Evolutionary conservation across 2,888 invertebrate genomes (phyloP), one percentile per base, ranked within the genome.

Genomic region (Oscheius sp.): DNA sequence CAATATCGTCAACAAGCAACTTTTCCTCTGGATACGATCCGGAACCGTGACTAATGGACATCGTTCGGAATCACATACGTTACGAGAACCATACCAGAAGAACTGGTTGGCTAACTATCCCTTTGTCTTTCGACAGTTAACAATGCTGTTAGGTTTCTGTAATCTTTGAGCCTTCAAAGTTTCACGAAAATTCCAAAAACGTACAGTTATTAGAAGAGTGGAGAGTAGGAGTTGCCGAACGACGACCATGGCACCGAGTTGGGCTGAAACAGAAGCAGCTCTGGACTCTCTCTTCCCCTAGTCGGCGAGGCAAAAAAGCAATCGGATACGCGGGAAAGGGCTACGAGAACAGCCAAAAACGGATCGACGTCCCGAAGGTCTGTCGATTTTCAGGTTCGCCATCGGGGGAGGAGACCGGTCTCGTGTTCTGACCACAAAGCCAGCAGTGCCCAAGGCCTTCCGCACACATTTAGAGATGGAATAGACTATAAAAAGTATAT

Each of bases 341-440:
- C 42, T 42, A 42, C 4, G 42, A 7, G 42, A 42, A 53, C 59
- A 35, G 53, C 68, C 68, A 68, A 68, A 68, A 68, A 68, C 68
- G 68, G 55, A 55, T 68, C 51, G 51, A 33, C 66, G 66, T 63
- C 68, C 37, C 37, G 68, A 68, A 37, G 37, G 37, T 33, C 35
- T 53, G 55, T 29, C 55, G 68, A 68, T 68, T 68, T 68, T 68
- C 68, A 68, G 68, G 68, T 68, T 68, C 68, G 53, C 53, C 53
- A 33, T 55, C 32, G n/a, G 68, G 35, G 33, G 29, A 9, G 29
- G 68, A 53, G 55, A 68, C 55, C 68, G 68, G 68, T 53, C 29
- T 29, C 55, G 4, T 11, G 11, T 10, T n/a, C n/a, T 48, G 63
- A 63, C 63, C 63, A 32, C 63, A 63, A 42, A 42, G 48, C 60